phyloP scores from a whole-genome alignment of 2,888 invertebrate genomes.

The Nematopogon swammerdamellus region DNA sequence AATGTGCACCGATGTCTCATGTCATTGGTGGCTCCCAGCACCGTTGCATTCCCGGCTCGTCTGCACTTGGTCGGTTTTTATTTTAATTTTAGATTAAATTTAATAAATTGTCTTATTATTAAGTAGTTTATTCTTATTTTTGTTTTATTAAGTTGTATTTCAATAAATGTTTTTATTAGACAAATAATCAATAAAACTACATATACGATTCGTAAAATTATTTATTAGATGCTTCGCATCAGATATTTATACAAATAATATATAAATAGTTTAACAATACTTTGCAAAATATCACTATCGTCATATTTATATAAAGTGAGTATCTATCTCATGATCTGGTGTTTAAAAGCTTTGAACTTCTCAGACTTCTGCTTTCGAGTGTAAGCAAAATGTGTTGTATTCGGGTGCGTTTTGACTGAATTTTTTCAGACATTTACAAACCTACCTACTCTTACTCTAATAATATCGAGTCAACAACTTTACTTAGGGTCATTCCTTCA shows the following conservation, averaged over 20 bases:
- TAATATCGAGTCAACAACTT: no score
- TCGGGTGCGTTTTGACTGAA: no score
- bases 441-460: no score
- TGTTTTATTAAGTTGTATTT: neutral
- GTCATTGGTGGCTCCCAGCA: no score
- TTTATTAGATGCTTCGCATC: conserved; percentile 48
- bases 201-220: conserved; percentile 14
- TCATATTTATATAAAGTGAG: neutral
- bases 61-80: no score
- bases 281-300: conserved; percentile 37
- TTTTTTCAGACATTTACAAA: no score
- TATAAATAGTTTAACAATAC: conserved; percentile 52
- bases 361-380: neutral
- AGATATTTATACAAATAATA: conserved; percentile 51
- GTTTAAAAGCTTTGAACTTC: neutral
- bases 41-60: no score
- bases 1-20: no score
- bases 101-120: no score
- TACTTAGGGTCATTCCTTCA: no score
- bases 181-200: conserved; percentile 23
- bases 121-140: neutral
- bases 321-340: neutral
- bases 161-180: neutral
- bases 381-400: no score
- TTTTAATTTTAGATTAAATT: no score